A percentile compares a stretch with the other conserved stretches of the same genome.
Conservation (phyloP, 2,113 vertebrate species). For the Odontesthes bonariensis region DNA sequence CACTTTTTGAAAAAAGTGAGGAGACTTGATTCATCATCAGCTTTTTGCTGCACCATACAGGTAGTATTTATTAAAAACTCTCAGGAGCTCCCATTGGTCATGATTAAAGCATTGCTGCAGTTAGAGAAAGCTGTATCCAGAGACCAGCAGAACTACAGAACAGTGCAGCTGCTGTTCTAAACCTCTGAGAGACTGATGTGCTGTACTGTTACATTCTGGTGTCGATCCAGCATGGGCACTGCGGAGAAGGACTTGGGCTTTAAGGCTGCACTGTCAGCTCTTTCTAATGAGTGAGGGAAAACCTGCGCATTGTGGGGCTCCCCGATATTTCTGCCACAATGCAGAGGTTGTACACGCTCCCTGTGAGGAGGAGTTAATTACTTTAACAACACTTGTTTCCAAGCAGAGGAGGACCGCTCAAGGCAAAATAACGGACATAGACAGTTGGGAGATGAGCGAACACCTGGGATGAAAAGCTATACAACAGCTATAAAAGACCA, state of each 20-base stretch:
- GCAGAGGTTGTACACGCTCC: constrained; percentile 50
- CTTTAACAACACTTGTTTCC: constrained; percentile 49
- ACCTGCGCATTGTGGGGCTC: constrained; percentile 66
- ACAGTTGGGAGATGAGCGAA: constrained; percentile 15
- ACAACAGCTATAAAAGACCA: not conserved
- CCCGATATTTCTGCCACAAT: constrained; percentile 62
- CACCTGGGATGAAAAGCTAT: constrained; percentile 6
- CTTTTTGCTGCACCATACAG: not conserved
- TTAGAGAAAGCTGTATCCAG: constrained; percentile 21
- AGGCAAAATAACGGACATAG: constrained; percentile 13
- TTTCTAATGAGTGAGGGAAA: constrained; percentile 76
- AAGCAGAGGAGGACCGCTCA: constrained; percentile 28
- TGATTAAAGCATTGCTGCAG: constrained; percentile 64
- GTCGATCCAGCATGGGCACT: constrained; percentile 71
- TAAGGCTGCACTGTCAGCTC: constrained; percentile 72
- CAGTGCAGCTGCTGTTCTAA: constrained; percentile 48
- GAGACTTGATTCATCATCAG: not conserved
- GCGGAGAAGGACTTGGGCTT: constrained; percentile 68
- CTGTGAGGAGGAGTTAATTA: constrained; percentile 54
- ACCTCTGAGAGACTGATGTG: constrained; percentile 50
- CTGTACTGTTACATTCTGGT: constrained; percentile 61
- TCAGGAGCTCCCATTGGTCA: constrained; percentile 39
- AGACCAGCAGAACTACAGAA: constrained; percentile 30
- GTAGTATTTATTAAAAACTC: constrained; percentile 12
- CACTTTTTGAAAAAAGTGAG: not conserved